phyloP scores from a whole-genome alignment of 2,888 invertebrate species.

The Drosophila merina region DNA sequence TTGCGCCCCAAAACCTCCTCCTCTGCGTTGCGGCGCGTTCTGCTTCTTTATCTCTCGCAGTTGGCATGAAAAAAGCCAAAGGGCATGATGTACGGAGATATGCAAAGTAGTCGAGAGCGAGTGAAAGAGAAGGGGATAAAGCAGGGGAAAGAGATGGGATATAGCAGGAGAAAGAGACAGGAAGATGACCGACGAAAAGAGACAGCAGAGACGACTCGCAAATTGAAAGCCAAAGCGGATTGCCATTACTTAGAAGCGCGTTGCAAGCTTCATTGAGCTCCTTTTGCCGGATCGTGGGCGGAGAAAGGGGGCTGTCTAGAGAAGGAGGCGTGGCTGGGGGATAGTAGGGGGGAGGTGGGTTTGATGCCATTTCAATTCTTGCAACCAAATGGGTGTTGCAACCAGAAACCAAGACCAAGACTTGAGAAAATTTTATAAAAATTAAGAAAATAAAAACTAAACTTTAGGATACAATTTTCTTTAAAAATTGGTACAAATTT shows the following conservation, averaged over 20 bases:
- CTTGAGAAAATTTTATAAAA: too few species aligned
- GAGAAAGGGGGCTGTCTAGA: not conserved
- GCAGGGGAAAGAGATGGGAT: too few species aligned
- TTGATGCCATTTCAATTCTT: constrained; percentile 19
- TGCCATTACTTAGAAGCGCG: constrained; percentile 59
- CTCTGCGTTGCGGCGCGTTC: not conserved
- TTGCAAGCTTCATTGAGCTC: constrained; percentile 57
- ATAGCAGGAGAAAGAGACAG: too few species aligned
- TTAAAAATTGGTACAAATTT: too few species aligned
- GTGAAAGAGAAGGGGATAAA: constrained; percentile 18
- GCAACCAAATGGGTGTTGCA: constrained; percentile 2
- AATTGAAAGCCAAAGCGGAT: constrained; percentile 55
- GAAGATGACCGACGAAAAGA: not conserved
- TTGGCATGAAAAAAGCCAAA: constrained; percentile 40
- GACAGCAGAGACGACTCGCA: constrained; percentile 14
- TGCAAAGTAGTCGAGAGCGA: constrained; percentile 17
- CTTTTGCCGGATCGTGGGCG: constrained; percentile 20
- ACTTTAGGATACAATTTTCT: too few species aligned
- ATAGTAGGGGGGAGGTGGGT: too few species aligned
- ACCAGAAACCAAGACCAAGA: not conserved
- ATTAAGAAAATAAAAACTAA: too few species aligned
- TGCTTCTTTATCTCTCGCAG: constrained; percentile 3
- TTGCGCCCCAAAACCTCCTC: constrained; percentile 21
- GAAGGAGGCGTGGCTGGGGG: not conserved
- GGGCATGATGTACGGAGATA: constrained; percentile 40